phyloP scores from a whole-genome alignment of 2,797 vertebrate genomes.

The Epinephelus malabaricus region DNA sequence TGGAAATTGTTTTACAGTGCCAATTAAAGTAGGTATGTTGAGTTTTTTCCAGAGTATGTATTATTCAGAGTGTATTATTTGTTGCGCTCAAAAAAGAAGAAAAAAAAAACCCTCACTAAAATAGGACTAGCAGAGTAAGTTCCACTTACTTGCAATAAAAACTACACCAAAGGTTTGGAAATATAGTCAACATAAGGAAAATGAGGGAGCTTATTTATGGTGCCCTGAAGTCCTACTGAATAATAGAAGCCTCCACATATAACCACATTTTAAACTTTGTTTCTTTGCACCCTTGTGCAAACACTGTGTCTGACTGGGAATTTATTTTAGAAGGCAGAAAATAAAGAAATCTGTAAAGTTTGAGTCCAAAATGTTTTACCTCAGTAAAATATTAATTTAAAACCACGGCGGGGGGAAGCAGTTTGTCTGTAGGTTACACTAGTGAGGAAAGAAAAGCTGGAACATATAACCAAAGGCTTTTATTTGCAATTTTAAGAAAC shows the following conservation, averaged over 20 bases:
- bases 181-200: slow-evolving; percentile 76
- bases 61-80: slow-evolving; percentile 84
- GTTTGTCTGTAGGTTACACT: slow-evolving; percentile 33
- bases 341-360: slow-evolving; percentile 73
- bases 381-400: slow-evolving; percentile 70
- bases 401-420: slow-evolving; percentile 19
- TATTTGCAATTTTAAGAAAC: slow-evolving; percentile 68
- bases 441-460: slow-evolving; percentile 37
- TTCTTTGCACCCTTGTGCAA: slow-evolving; percentile 65
- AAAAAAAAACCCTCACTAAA: slow-evolving; percentile 59
- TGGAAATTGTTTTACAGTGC: slow-evolving; percentile 86
- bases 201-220: slow-evolving; percentile 80
- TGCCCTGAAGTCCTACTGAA: slow-evolving; percentile 76
- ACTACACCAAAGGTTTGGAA: slow-evolving; percentile 81
- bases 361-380: slow-evolving; percentile 74
- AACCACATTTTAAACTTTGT: slow-evolving; percentile 74
- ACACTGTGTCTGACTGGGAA: slow-evolving; percentile 60
- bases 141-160: slow-evolving; percentile 80
- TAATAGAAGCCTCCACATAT: slow-evolving; percentile 75
- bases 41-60: slow-evolving; percentile 76
- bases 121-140: slow-evolving; percentile 79
- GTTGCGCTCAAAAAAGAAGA: slow-evolving; percentile 71
- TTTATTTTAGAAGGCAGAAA: slow-evolving; percentile 60
- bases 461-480: slow-evolving; percentile 68
- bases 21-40: slow-evolving; percentile 86